Evolutionary conservation across 1,140 invertebrate genomes (phyloP), one percentile per base, ranked within the genome.

Genomic region (Listronotus oregonensis): DNA sequence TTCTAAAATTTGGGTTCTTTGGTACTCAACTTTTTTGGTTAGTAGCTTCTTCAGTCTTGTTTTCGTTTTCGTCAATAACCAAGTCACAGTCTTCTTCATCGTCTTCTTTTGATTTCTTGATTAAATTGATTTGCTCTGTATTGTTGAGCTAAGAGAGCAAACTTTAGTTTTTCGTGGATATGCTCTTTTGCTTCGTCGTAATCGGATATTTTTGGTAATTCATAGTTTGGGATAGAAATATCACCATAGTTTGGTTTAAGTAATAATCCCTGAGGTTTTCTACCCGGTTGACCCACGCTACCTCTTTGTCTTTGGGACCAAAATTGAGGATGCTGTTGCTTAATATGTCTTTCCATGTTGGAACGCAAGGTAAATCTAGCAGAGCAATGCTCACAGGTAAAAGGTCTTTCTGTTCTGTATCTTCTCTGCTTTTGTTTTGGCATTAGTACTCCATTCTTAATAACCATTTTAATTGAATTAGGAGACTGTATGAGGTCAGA

Each of bases 261-360:
- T 18, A 70, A 34, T 14, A 61, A 14, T 37, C 60, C 37, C 46
- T 73, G 73, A 31, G 60, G 80, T 71, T 84, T 79, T 10, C 84
- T 79, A 40, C 82, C 72, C 2, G 81, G 81, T 10, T 81, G 83
- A 14, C 81, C 79, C 17, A 77, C 81, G 44, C 73, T 83, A 77
- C 66, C 83, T 63, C 87, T 81, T 66, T 91, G 89, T 46, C 90
- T 80, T 59, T 92, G 89, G 49, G 88, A 90, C 90, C 93, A 95
- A 68, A 86, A 88, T 52, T 94, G 90, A 0, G 93, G 93, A 82
- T 96, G 94, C 71, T 96, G 94, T 71, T 95, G 93, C 75, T 96
- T 96, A 0, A 96, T 91, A 66, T 97, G 94, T 0, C 94, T 81
- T 78, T 96, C 94, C 93, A 96, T 96, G 73, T 96, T 96, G 7